These are phyloP conservation scores for Danionella dracula DNA, from an alignment of 2,797 vertebrate species.

Conservation along the genomic window DNA sequence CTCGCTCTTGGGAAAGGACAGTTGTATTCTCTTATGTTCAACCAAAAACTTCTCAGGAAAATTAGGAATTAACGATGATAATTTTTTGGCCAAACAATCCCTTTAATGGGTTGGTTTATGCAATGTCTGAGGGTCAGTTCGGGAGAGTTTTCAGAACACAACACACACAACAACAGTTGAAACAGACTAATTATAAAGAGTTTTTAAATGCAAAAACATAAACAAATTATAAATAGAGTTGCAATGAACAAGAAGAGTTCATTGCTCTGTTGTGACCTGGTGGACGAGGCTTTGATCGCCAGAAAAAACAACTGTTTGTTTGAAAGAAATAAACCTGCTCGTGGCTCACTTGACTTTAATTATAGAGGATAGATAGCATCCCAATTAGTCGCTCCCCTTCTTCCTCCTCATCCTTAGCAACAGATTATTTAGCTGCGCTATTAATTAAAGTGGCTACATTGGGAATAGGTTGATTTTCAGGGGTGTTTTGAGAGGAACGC, in stretches of 20 bases:
- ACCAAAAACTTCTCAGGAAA: too few species aligned
- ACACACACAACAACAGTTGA: slow-evolving; percentile 47
- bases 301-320: slow-evolving; percentile 15
- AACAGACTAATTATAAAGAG: too few species aligned
- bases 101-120: too few species aligned
- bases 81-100: too few species aligned
- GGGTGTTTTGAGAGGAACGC: slow-evolving; percentile 59
- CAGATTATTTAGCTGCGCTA: slow-evolving; percentile 56
- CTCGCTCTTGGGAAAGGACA: too few species aligned
- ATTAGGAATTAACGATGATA: too few species aligned
- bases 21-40: too few species aligned
- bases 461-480: slow-evolving; percentile 52
- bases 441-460: slow-evolving; percentile 69
- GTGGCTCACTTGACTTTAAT: slow-evolving; percentile 48
- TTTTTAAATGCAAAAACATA: too few species aligned
- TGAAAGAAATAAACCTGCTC: slow-evolving; percentile 35
- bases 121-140: slow-evolving; percentile 67
- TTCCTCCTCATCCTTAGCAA: slow-evolving; percentile 36
- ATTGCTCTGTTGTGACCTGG: slow-evolving; percentile 19
- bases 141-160: slow-evolving; percentile 73
- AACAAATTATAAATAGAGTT: neutral
- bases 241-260: slow-evolving; percentile 56
- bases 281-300: too few species aligned
- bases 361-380: slow-evolving; percentile 49
- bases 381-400: slow-evolving; percentile 18